These are phyloP conservation scores for Rhodeus uyekii DNA, from an alignment of 2,797 vertebrate species.

Conservation along the genomic window DNA sequence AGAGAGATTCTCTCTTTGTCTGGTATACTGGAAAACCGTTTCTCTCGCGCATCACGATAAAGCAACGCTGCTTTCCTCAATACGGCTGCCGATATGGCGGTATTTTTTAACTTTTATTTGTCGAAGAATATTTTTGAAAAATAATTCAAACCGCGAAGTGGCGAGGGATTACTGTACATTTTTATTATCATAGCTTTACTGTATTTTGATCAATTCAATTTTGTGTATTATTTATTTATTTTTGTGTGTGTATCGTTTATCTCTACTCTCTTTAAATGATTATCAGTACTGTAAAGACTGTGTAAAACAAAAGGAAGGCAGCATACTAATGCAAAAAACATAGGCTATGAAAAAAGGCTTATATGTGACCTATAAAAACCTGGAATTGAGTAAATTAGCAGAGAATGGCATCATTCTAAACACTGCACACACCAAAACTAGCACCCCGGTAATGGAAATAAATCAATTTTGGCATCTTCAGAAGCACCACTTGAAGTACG, in stretches of 20 bases:
- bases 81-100: too few relatives aligned
- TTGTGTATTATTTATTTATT: too few relatives aligned
- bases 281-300: not conserved
- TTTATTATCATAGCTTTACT: not conserved
- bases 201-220: too few relatives aligned
- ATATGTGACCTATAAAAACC: conserved; percentile 5
- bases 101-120: too few relatives aligned
- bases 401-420: conserved; percentile 61
- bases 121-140: too few relatives aligned
- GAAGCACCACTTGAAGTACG: conserved; percentile 75
- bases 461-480: conserved; percentile 76
- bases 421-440: conserved; percentile 64
- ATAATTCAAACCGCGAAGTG: too few relatives aligned
- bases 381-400: conserved; percentile 18
- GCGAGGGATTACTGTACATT: too few relatives aligned
- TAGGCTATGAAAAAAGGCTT: too few relatives aligned
- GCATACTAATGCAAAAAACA: conserved; percentile 7
- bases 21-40: too few relatives aligned
- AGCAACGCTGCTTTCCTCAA: too few relatives aligned
- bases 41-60: too few relatives aligned
- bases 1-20: too few relatives aligned
- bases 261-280: not conserved
- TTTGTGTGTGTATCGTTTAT: not conserved
- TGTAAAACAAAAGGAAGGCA: not conserved
- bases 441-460: conserved; percentile 41